phyloP scores from a whole-genome alignment of 2,888 invertebrate species.

The Trichacis sp. region DNA sequence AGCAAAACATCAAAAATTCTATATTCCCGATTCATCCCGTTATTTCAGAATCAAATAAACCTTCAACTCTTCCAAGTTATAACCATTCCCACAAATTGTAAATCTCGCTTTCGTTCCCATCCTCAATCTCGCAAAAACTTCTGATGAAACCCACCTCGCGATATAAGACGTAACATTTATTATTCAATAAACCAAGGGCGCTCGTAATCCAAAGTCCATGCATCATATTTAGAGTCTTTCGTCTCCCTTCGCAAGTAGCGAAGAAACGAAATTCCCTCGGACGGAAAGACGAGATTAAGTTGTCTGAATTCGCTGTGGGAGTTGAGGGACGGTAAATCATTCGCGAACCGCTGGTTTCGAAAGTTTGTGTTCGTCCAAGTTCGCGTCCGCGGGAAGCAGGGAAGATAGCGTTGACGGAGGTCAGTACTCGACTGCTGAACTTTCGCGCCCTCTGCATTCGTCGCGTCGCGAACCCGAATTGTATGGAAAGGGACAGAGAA shows the following conservation, averaged over 20 bases:
- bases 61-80: no score
- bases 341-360: neutral
- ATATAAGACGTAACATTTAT: neutral
- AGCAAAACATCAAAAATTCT: no score
- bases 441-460: constrained; percentile 24
- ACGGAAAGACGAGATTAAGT: neutral
- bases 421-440: constrained; percentile 24
- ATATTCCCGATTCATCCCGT: no score
- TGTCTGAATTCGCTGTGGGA: neutral
- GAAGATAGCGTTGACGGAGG: constrained; percentile 18
- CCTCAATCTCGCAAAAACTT: no score
- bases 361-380: constrained; percentile 24
- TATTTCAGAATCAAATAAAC: no score
- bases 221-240: neutral
- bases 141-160: no score
- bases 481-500: neutral
- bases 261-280: neutral
- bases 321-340: neutral
- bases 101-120: no score
- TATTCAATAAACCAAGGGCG: neutral
- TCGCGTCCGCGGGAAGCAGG: no score
- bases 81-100: no score
- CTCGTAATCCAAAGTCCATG: neutral
- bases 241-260: neutral
- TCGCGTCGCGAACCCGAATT: neutral